Conservation (phyloP, 2,113 vertebrate species). For the Chaetodon trifascialis region DNA sequence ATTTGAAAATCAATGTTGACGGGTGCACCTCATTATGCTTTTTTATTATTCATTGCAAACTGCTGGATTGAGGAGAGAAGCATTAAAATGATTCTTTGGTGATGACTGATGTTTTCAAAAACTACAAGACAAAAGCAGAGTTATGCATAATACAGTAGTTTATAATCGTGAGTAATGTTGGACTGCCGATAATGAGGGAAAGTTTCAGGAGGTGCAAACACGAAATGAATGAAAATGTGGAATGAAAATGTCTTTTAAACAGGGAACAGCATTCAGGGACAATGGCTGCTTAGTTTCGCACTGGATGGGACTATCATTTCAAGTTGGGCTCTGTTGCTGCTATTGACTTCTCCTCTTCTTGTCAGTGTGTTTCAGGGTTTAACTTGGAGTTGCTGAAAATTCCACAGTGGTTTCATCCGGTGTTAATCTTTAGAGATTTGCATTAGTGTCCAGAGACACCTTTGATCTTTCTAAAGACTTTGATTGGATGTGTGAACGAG, state of each 20-base stretch:
- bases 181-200: background rate
- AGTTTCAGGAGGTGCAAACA: constrained; percentile 4
- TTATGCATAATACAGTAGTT: constrained; percentile 3
- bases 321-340: constrained; percentile 39
- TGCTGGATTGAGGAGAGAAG: background rate
- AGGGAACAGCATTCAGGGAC: constrained; percentile 44
- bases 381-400: constrained; percentile 77
- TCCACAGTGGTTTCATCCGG: constrained; percentile 80
- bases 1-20: constrained; percentile 33
- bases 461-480: constrained; percentile 84
- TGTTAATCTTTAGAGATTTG: constrained; percentile 85
- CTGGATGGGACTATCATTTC: constrained; percentile 43
- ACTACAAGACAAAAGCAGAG: background rate
- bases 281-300: constrained; percentile 24
- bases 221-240: constrained; percentile 13
- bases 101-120: background rate
- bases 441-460: constrained; percentile 83
- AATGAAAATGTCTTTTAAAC: constrained; percentile 50
- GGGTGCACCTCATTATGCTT: constrained; percentile 5
- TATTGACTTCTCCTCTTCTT: constrained; percentile 62
- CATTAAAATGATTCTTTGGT: background rate
- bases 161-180: background rate
- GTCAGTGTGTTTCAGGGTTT: constrained; percentile 71
- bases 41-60: constrained; percentile 39
- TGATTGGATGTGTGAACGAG: constrained; percentile 82